A percentile compares a stretch with the other conserved stretches of the same genome.
phyloP scores from a whole-genome alignment of 1,140 invertebrate genomes.

The Diabrotica virgifera region DNA sequence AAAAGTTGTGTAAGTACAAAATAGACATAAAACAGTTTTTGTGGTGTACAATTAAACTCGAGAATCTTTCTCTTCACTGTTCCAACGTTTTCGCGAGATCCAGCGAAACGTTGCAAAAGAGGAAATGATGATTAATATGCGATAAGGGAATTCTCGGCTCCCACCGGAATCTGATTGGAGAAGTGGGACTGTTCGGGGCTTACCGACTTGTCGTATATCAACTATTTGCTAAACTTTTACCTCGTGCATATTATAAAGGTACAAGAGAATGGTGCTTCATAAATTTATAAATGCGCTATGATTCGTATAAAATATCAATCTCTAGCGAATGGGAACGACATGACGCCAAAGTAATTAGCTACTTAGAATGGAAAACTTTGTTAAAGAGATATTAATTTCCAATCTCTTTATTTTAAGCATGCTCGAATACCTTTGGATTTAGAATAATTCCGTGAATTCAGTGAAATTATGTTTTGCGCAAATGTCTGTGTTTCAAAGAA shows the following conservation, averaged over 20 bases:
- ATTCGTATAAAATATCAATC: too few species aligned
- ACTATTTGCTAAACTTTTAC: constrained; percentile 12
- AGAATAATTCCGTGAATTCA: too few species aligned
- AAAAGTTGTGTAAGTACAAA: not conserved
- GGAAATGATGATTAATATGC: constrained; percentile 20
- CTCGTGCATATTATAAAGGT: constrained; percentile 10
- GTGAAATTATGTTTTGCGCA: not conserved
- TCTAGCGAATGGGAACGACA: not conserved
- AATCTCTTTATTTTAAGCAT: not conserved
- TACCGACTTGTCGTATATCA: constrained; percentile 11
- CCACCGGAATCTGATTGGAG: constrained; percentile 15
- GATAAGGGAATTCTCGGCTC: constrained; percentile 9
- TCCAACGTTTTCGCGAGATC: not conserved
- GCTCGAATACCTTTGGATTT: too few species aligned
- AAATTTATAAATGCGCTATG: not conserved
- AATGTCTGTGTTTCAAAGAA: too few species aligned
- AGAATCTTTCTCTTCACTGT: constrained; percentile 4
- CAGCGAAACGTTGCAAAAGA: constrained; percentile 7
- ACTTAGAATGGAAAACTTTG: too few species aligned
- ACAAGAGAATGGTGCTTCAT: not conserved
- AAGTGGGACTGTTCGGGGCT: constrained; percentile 2
- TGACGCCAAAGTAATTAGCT: constrained; percentile 8
- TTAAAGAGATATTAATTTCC: too few species aligned
- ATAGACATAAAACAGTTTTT: constrained; percentile 5
- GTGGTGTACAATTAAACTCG: not conserved